These are phyloP conservation scores for Nasonia giraulti DNA, from an alignment of 1,140 invertebrate species.

Conservation along the genomic window DNA sequence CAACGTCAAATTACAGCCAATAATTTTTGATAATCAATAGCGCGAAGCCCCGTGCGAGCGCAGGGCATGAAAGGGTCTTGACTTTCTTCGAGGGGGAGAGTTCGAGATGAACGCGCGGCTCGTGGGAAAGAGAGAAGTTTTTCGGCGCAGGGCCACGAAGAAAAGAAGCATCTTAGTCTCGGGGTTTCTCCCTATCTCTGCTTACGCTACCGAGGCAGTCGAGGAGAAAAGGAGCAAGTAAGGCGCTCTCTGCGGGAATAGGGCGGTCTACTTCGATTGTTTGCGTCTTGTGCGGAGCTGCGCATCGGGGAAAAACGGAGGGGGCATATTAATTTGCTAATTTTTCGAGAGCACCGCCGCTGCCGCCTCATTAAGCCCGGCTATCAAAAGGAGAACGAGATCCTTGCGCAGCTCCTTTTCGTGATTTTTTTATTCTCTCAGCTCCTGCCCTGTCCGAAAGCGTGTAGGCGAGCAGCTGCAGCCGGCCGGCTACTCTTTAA, in stretches of 20 bases:
- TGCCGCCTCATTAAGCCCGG: background rate
- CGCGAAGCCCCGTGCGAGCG: background rate
- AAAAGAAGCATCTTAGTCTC: constrained; percentile 12
- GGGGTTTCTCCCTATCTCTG: background rate
- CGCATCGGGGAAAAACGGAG: background rate
- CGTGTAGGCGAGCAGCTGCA: background rate
- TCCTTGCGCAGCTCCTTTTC: background rate
- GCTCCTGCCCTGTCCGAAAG: too few relatives aligned
- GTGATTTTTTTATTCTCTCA: background rate
- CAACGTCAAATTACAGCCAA: constrained; percentile 28
- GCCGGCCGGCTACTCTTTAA: background rate
- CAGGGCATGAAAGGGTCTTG: background rate
- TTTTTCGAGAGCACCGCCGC: constrained; percentile 4
- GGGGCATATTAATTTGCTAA: constrained; percentile 30
- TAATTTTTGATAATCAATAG: constrained; percentile 36
- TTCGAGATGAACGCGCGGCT: background rate
- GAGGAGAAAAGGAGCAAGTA: constrained; percentile 22
- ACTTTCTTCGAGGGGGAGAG: background rate
- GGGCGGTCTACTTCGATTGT: background rate
- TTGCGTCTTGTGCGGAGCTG: background rate
- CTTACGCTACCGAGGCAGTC: background rate
- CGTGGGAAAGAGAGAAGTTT: background rate
- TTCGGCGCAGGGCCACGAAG: background rate
- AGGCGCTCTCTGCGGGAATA: background rate
- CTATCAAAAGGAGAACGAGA: constrained; percentile 23